A percentile compares a stretch with the other conserved stretches of the same genome.
These are phyloP conservation scores for Eidolon dupreanum DNA, from an alignment of 2,797 vertebrate genomes.

Conservation along the genomic window DNA sequence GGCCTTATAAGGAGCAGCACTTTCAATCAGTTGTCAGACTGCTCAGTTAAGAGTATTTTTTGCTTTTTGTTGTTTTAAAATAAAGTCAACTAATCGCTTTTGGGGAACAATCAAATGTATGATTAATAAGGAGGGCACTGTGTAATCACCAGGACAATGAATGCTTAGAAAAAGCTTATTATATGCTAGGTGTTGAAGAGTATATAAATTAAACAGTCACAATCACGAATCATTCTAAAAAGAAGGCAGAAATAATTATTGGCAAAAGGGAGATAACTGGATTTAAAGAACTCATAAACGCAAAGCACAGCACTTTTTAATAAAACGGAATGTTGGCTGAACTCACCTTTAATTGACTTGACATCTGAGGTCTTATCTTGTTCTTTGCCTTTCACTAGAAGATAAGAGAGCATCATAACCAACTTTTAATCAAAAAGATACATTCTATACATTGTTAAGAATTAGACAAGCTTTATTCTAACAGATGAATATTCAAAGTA, in stretches of 20 bases:
- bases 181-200: not conserved
- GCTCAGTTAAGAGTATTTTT: not conserved
- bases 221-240: slow-evolving; percentile 15
- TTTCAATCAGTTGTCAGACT: slow-evolving; percentile 9
- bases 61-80: not conserved
- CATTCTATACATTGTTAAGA: not conserved
- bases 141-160: not conserved
- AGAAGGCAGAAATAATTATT: slow-evolving; percentile 13
- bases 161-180: not conserved
- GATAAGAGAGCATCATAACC: slow-evolving; percentile 72
- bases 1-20: not conserved
- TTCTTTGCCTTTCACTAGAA: slow-evolving; percentile 97
- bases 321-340: not conserved
- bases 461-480: slow-evolving; percentile 10
- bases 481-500: not conserved
- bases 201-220: not conserved
- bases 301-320: not conserved
- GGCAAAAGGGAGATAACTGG: not conserved
- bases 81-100: slow-evolving; percentile 10
- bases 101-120: slow-evolving; percentile 24
- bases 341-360: slow-evolving; percentile 93
- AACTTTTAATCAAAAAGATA: slow-evolving; percentile 22
- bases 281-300: not conserved
- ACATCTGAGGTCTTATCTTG: slow-evolving; percentile 91
- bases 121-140: not conserved